A percentile compares a stretch with the other conserved stretches of the same genome.
These are phyloP conservation scores for Aptenodytes patagonicus DNA, from an alignment of 2,113 vertebrate species.

Conservation along the genomic window DNA sequence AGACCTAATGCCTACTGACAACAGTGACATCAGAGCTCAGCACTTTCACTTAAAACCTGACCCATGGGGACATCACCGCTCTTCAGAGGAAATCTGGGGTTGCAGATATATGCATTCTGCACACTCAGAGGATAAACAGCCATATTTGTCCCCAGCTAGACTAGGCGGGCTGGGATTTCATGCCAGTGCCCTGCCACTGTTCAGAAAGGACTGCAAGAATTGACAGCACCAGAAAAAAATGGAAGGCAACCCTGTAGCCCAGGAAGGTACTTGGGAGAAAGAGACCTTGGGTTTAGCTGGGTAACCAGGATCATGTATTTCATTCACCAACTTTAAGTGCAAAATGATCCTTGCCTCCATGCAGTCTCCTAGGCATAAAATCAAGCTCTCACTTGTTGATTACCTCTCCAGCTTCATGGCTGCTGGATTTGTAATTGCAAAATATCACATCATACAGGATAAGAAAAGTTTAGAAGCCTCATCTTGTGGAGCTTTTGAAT, in stretches of 20 bases:
- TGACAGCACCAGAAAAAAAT: background rate
- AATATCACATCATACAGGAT: background rate
- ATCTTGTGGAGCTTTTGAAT: background rate
- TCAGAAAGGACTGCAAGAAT: background rate
- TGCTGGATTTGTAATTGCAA: background rate
- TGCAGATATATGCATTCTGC: background rate
- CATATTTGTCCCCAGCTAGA: background rate
- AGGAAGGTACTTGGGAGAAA: background rate
- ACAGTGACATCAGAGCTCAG: background rate
- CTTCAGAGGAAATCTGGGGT: background rate
- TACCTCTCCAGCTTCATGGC: background rate
- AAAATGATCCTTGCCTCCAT: background rate
- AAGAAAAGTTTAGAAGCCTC: background rate
- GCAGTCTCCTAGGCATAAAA: background rate
- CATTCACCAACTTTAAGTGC: background rate
- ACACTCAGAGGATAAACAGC: background rate
- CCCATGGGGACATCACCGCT: fast-evolving
- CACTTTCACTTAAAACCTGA: background rate
- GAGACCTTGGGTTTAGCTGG: background rate
- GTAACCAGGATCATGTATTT: background rate
- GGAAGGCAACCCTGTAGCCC: background rate
- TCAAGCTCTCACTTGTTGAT: background rate
- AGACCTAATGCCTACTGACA: background rate
- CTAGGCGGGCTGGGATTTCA: background rate
- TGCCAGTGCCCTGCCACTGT: fast-evolving